Conservation (phyloP, 1,140 invertebrate genomes). For the Megalopta genalis region DNA sequence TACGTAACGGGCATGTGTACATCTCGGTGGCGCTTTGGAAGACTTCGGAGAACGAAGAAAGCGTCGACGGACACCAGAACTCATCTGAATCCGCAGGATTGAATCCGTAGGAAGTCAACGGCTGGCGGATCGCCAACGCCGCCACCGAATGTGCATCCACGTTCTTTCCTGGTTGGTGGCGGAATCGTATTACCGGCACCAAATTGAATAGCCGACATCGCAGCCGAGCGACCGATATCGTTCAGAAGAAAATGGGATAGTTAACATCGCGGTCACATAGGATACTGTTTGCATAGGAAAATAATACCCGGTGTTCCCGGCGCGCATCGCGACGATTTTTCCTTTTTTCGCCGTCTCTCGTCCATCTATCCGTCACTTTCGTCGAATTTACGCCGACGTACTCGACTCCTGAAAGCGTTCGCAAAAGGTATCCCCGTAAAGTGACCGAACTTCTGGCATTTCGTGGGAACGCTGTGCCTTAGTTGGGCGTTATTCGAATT, state of each 20-base stretch:
- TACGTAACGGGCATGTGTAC: too few species aligned
- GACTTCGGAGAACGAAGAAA: not conserved
- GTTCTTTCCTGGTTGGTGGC: conserved; percentile 15
- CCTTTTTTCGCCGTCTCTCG: conserved; percentile 12
- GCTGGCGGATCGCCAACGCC: conserved; percentile 18
- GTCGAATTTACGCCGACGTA: not conserved
- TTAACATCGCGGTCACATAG: conserved; percentile 45
- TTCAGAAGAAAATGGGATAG: conserved; percentile 29
- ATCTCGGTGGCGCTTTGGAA: not conserved
- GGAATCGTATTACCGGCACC: conserved; percentile 37
- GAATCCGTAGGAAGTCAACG: conserved; percentile 16
- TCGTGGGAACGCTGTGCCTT: too few species aligned
- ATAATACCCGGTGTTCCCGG: conserved; percentile 23
- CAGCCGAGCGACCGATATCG: conserved; percentile 11
- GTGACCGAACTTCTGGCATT: too few species aligned
- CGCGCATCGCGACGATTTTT: conserved; percentile 25
- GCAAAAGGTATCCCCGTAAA: too few species aligned
- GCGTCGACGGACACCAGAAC: not conserved
- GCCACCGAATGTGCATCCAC: conserved; percentile 21
- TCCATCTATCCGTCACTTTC: not conserved
- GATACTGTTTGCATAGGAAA: conserved; percentile 37
- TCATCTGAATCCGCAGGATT: not conserved
- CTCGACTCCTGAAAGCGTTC: too few species aligned
- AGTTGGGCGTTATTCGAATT: too few species aligned
- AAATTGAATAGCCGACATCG: conserved; percentile 39